Evolutionary conservation across 2,888 invertebrate species (phyloP).

Genomic region (Eupithecia tripunctaria): DNA sequence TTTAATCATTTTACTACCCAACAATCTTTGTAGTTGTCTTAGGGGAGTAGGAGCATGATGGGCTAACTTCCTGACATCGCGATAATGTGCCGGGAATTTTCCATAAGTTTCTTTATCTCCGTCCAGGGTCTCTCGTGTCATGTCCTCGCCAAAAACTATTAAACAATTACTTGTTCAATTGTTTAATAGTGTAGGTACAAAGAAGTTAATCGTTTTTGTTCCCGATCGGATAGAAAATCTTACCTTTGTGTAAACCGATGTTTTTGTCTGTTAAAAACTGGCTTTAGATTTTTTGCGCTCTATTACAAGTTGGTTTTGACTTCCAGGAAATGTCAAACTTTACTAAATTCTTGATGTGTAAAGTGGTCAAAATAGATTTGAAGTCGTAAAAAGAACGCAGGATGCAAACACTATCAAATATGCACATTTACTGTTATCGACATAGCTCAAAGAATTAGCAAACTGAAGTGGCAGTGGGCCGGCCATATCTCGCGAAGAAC

Average conservation of each 20-base stretch:
- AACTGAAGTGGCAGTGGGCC: no score
- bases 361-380: neutral
- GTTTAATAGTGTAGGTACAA: neutral
- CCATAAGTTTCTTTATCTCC: neutral
- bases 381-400: neutral
- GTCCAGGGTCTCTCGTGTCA: neutral
- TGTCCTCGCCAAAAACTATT: neutral
- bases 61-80: no score
- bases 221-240: neutral
- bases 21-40: no score
- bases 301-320: neutral
- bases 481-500: no score
- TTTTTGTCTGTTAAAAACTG: neutral
- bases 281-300: neutral
- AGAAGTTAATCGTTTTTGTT: neutral
- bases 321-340: slow-evolving; percentile 12
- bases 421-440: no score
- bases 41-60: no score
- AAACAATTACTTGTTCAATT: neutral
- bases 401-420: neutral
- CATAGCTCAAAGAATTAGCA: no score
- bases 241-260: neutral
- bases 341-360: slow-evolving; percentile 1
- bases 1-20: no score
- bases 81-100: neutral